These are phyloP conservation scores for Hetaerina titia DNA, from an alignment of 2,888 invertebrate species.

Conservation along the genomic window DNA sequence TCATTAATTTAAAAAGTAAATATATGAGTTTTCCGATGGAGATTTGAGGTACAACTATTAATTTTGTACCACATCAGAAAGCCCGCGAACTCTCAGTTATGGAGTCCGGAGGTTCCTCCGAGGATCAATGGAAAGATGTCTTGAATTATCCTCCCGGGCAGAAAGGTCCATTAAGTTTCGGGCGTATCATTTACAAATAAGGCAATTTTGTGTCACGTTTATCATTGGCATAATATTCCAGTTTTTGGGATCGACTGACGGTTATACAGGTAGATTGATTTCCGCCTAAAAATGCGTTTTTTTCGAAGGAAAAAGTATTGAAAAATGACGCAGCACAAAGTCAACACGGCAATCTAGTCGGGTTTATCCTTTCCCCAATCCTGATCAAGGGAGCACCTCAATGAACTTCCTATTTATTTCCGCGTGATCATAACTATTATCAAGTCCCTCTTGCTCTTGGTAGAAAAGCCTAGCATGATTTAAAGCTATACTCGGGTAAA, in stretches of 20 bases:
- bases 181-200: background rate
- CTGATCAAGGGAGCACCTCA: background rate
- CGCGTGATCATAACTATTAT: background rate
- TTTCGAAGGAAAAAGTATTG: background rate
- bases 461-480: background rate
- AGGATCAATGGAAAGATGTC: too few relatives aligned
- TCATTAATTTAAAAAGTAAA: too few relatives aligned
- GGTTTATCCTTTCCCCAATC: background rate
- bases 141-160: too few relatives aligned
- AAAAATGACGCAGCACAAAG: background rate
- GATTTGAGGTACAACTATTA: too few relatives aligned
- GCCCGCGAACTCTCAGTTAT: too few relatives aligned
- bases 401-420: background rate
- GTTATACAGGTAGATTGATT: background rate
- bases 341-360: background rate
- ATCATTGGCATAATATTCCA: background rate
- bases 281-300: background rate
- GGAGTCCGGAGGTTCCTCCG: too few relatives aligned
- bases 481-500: background rate
- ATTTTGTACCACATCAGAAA: too few relatives aligned
- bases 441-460: background rate
- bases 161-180: background rate
- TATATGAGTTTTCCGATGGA: too few relatives aligned
- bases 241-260: background rate
- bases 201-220: background rate